phyloP scores from a whole-genome alignment of 2,113 vertebrate genomes.

The Oreocharis arfaki region DNA sequence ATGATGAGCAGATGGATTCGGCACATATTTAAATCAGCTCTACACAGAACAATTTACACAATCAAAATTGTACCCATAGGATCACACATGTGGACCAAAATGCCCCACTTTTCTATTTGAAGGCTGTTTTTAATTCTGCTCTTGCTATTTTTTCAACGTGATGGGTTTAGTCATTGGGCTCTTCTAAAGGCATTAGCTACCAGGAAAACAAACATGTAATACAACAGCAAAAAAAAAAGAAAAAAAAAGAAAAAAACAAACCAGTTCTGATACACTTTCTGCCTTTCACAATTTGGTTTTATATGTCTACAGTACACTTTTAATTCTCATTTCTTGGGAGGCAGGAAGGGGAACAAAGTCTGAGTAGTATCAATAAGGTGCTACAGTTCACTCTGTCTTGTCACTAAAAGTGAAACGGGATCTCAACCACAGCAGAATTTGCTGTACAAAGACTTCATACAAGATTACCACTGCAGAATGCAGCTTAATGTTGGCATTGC shows the following conservation, averaged over 20 bases:
- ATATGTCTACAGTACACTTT: not conserved
- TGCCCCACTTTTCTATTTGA: not conserved
- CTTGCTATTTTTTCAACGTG: not conserved
- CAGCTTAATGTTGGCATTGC: constrained; percentile 47
- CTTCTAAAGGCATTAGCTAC: not conserved
- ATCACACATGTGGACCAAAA: not conserved
- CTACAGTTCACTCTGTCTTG: not conserved
- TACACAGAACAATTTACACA: not conserved
- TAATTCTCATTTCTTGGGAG: not conserved
- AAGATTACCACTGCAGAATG: constrained; percentile 39
- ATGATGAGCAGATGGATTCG: not conserved
- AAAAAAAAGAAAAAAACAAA: constrained; percentile 19
- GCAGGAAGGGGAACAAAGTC: not conserved
- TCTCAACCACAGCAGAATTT: not conserved
- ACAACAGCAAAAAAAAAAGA: not conserved
- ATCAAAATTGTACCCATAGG: not conserved
- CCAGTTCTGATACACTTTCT: not conserved
- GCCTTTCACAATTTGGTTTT: not conserved
- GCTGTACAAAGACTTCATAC: constrained; percentile 22
- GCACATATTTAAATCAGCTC: not conserved
- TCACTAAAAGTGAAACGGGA: not conserved
- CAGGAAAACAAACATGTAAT: not conserved
- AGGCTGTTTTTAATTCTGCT: not conserved
- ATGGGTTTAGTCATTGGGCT: not conserved
- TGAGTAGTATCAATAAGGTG: constrained; percentile 17